Evolutionary conservation across 2,888 invertebrate species (phyloP).

Genomic region (Diloba caeruleocephala): DNA sequence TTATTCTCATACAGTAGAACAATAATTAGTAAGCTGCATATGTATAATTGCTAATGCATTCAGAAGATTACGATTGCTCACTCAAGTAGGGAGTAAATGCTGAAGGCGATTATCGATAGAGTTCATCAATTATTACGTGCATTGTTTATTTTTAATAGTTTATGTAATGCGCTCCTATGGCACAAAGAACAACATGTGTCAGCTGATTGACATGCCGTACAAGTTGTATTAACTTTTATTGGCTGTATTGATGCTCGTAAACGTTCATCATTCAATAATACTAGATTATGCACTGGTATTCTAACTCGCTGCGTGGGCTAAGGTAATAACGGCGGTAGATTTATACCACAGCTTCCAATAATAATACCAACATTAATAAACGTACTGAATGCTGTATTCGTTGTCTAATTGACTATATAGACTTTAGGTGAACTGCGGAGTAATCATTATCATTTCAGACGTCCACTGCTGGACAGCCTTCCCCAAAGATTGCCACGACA

Average conservation of each 20-base stretch:
- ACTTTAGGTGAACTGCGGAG: no score
- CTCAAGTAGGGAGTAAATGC: constrained; percentile 13
- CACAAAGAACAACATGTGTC: constrained; percentile 8
- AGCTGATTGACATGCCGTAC: constrained; percentile 32
- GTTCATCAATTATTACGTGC: constrained; percentile 17
- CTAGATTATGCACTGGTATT: no score
- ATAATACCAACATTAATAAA: no score
- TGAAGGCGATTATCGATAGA: constrained; percentile 6
- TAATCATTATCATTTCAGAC: no score
- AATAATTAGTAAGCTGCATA: not conserved
- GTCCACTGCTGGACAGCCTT: no score
- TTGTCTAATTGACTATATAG: no score
- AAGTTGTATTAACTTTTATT: constrained; percentile 19
- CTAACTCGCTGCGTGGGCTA: no score
- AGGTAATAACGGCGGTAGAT: no score
- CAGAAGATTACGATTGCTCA: not conserved
- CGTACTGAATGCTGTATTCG: no score
- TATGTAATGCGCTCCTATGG: constrained; percentile 19
- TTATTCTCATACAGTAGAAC: no score
- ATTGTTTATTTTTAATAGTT: constrained; percentile 37
- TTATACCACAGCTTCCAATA: no score
- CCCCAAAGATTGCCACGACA: no score
- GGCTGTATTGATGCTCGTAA: constrained; percentile 8
- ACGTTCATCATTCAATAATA: constrained; percentile 1
- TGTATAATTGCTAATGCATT: constrained; percentile 8